Conservation (phyloP, 2,113 vertebrate species). For the Lota lota region DNA sequence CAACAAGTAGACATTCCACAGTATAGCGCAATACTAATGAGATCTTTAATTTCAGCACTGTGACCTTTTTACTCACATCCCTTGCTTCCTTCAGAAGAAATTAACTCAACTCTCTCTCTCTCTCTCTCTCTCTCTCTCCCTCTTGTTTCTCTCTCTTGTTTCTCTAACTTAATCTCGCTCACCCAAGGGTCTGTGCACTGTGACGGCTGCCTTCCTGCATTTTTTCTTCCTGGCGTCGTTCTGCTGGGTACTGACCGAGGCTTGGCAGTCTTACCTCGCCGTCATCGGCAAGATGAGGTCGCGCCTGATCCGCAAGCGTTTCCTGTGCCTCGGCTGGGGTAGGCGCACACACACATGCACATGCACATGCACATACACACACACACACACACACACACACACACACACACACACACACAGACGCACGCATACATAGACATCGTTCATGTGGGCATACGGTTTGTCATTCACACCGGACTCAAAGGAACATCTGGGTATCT, state of each 20-base stretch:
- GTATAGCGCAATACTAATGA: too few relatives aligned
- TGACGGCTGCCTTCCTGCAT: conserved; percentile 96
- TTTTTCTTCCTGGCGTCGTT: conserved; percentile 99
- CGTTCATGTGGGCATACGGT: too few relatives aligned
- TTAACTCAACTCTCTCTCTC: conserved; percentile 1
- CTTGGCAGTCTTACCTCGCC: conserved; percentile 98
- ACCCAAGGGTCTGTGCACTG: conserved; percentile 87
- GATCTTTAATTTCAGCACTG: too few relatives aligned
- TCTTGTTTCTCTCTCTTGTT: neutral
- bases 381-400: neutral
- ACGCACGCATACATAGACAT: neutral
- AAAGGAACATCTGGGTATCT: too few relatives aligned
- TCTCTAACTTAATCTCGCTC: neutral
- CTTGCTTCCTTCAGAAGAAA: neutral
- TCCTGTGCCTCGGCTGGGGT: conserved; percentile 99
- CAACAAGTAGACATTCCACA: too few relatives aligned
- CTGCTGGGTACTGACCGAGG: conserved; percentile 99
- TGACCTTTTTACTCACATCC: neutral
- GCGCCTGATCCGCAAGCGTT: conserved; percentile 95
- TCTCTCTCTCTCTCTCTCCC: neutral
- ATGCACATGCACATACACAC: neutral
- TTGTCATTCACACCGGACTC: too few relatives aligned
- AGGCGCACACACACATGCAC: conserved; percentile 31
- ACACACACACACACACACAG: neutral
- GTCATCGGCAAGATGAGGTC: conserved; percentile 96